Base-by-base conservation (phyloP, 2,113 vertebrate genomes). In the Pogonocichla stellata region DNA sequence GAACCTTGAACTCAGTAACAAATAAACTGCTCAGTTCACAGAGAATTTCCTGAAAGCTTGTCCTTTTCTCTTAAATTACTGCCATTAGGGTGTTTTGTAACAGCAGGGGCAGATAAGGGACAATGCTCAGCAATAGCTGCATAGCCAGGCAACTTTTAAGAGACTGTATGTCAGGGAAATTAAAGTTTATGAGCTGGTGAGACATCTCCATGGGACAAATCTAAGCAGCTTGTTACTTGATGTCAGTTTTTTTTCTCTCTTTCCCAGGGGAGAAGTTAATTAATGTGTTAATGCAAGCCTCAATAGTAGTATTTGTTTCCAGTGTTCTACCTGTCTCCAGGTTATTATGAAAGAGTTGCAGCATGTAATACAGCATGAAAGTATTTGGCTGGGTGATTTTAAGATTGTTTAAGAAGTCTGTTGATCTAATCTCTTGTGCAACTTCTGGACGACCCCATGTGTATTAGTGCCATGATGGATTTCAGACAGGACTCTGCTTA, bases 71-170 rank as follows among this genome's bases (percentile, higher is more conserved):
- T 50, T 70, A 57, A 56, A 28, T 73, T 54, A 11, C 34, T 82
- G 79, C 70, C 50, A 42, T 62, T 64, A 85, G 83, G 51, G 31
- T 89, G 67, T 94, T 96, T 79, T 88, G 34, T 93, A 67, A 88
- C 86, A 93, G 26, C 40, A 56, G 72, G 69, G 70, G 67, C 80
- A 93, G 77, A 91, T 90, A 50, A 89, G 85, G 72, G 60, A 22
- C 61, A 50, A n/a, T 15, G 14, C 74, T 93, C 73, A 80, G 65
- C 89, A 90, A 29, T 42, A 73, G 75, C 70, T 83, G 80, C 86
- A 73, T 42, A 54, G 56, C 50, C 80, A 83, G 86, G 75, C 74
- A 50, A 85, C 73, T 93, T 87, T 57, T 72, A 50, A 75, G 88
- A 84, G 54, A 45, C 69, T 81, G 51, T n/a, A 28, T 88, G 69